Conservation (phyloP, 1,140 invertebrate genomes). For the Calephelis nemesis region DNA sequence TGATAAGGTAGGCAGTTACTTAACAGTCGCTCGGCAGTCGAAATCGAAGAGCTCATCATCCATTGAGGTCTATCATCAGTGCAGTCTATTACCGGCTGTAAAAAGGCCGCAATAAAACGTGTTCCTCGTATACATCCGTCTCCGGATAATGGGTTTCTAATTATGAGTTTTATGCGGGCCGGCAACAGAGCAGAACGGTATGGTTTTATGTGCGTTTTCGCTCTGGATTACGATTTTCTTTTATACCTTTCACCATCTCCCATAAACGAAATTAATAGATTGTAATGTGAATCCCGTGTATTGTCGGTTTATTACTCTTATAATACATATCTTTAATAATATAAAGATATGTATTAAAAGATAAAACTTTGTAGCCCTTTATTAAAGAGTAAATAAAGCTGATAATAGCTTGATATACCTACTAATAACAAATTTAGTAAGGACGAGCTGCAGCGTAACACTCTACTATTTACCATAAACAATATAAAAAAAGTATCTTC, state of each 20-base stretch:
- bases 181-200: background rate
- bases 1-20: too few species aligned
- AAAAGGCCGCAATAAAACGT: slow-evolving; percentile 1
- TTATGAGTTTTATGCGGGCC: slow-evolving; percentile 13
- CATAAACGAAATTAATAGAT: background rate
- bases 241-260: slow-evolving; percentile 5
- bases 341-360: too few species aligned
- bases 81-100: background rate
- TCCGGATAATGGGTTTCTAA: slow-evolving; percentile 6
- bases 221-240: slow-evolving; percentile 4
- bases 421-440: too few species aligned
- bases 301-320: background rate
- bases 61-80: background rate
- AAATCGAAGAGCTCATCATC: too few species aligned
- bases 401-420: too few species aligned
- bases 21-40: too few species aligned
- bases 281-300: background rate
- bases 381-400: too few species aligned
- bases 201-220: slow-evolving; percentile 4
- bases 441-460: too few species aligned
- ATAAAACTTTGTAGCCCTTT: too few species aligned
- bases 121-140: background rate
- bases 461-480: too few species aligned
- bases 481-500: too few species aligned
- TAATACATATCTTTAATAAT: too few species aligned